Base-by-base conservation (phyloP, 2,797 vertebrate genomes). In the Triplophysa bombifrons region DNA sequence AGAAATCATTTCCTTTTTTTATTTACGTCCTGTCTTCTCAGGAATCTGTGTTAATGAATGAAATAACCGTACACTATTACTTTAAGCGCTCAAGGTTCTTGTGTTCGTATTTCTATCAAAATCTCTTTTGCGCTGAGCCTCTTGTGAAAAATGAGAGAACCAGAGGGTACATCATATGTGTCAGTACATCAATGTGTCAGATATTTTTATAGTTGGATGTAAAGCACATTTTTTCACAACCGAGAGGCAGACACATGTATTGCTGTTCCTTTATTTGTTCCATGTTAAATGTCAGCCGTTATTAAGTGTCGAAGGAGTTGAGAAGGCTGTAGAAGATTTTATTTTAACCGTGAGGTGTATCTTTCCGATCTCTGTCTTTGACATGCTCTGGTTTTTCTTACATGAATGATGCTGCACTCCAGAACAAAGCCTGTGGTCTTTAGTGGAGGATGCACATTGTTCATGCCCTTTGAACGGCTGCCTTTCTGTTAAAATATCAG, bases 241-340 rank as follows among this genome's bases (percentile, higher is more conserved):
- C 41, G 27, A 81, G 77, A 70, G 80, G 74, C 41, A 72, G 76
- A 83, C 75, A 30, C 34, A 60, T 53, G 46, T 76, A 79, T 38
- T 74, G 74, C 75, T 83, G 78, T n/a, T 77, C 34, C 87, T 86
- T 90, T 83, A 83, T 88, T 85, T 85, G 70, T 70, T 70, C 22
- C 64, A 53, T 60, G 69, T 72, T 72, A 68, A 76, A 76, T 80
- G 61, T 72, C 41, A 66, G 3, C 10, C 72, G 58, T 72, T 68
- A 71, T 84, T 30, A 81, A 75, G 56, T 66, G 50, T 10, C 14
- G 12, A 53, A 65, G 20, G 13, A 70, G 60, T 64, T 70, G 56
- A 61, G 66, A 56, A 68, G 75, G 22, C 30, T 72, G 8, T 46
- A 30, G 51, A 46, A 61, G 76, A 79, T 74, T 72, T 61, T 72